phyloP scores from a whole-genome alignment of 2,888 invertebrate species.

The Periphyllus acericola region DNA sequence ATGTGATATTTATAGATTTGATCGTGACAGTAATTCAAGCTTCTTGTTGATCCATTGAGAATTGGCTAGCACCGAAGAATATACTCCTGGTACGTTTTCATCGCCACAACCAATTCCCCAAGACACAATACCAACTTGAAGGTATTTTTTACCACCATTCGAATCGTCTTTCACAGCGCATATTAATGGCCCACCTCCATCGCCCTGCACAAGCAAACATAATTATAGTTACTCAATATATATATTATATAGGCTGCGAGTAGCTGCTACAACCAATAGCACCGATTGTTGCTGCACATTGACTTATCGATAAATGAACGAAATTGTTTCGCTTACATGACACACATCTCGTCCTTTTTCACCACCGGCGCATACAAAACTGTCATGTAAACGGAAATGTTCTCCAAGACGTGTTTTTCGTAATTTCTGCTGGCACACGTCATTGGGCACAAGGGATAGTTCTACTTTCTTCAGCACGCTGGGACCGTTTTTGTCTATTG shows the following conservation, averaged over 20 bases:
- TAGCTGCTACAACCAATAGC: no score
- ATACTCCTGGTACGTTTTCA: conserved; percentile 87
- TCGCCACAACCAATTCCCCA: conserved; percentile 94
- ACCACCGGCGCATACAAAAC: conserved; percentile 85
- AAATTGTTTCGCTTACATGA: conserved; percentile 67
- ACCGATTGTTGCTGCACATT: not conserved
- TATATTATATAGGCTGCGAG: no score
- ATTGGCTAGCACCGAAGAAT: conserved; percentile 85
- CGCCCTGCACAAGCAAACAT: conserved; percentile 71
- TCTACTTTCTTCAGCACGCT: conserved; percentile 80
- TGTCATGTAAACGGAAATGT: conserved; percentile 74
- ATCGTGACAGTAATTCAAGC: conserved; percentile 40
- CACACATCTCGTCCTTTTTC: conserved; percentile 80
- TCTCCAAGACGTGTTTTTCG: conserved; percentile 75
- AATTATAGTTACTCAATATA: no score
- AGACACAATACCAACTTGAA: conserved; percentile 89
- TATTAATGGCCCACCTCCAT: conserved; percentile 90
- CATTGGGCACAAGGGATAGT: conserved; percentile 74
- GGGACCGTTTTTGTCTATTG: conserved; percentile 66
- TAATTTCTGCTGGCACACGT: conserved; percentile 73
- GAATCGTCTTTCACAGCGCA: conserved; percentile 80
- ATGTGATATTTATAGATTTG: not conserved
- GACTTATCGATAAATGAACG: not conserved
- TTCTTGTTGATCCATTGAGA: conserved; percentile 80
- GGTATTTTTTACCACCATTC: conserved; percentile 70